Evolutionary conservation across 2,113 vertebrate species (phyloP).

Genomic region (Telmatochromis sp.): DNA sequence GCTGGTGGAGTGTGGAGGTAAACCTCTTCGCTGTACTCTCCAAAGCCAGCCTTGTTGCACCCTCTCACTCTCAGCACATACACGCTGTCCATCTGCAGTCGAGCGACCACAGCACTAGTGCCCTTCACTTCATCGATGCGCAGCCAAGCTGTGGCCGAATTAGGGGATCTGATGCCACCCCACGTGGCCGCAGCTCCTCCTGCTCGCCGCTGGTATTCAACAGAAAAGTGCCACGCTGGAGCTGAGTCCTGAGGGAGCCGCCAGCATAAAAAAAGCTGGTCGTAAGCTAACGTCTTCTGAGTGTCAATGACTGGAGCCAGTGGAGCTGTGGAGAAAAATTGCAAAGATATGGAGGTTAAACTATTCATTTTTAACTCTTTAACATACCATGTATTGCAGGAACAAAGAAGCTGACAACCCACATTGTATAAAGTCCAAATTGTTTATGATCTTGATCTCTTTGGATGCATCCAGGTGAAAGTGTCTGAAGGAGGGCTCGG

Average conservation of each 20-base stretch:
- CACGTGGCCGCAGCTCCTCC: constrained; percentile 71
- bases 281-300: constrained; percentile 92
- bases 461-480: constrained; percentile 85
- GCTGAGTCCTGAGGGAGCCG: constrained; percentile 90
- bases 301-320: constrained; percentile 94
- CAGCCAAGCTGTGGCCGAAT: constrained; percentile 79
- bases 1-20: constrained; percentile 92
- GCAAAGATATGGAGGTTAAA: background rate
- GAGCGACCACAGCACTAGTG: constrained; percentile 84
- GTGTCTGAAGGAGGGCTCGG: constrained; percentile 82
- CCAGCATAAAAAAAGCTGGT: constrained; percentile 96
- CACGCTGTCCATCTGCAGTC: constrained; percentile 86
- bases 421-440: constrained; percentile 88
- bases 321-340: constrained; percentile 69
- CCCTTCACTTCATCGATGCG: constrained; percentile 85
- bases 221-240: constrained; percentile 90
- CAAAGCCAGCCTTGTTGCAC: constrained; percentile 91
- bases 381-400: background rate
- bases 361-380: background rate
- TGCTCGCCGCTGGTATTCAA: constrained; percentile 86
- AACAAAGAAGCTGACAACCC: background rate
- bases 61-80: constrained; percentile 89
- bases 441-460: constrained; percentile 81
- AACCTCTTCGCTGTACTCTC: constrained; percentile 94
- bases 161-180: constrained; percentile 80